phyloP scores from a whole-genome alignment of 2,888 invertebrate genomes.

The Amiota minor region DNA sequence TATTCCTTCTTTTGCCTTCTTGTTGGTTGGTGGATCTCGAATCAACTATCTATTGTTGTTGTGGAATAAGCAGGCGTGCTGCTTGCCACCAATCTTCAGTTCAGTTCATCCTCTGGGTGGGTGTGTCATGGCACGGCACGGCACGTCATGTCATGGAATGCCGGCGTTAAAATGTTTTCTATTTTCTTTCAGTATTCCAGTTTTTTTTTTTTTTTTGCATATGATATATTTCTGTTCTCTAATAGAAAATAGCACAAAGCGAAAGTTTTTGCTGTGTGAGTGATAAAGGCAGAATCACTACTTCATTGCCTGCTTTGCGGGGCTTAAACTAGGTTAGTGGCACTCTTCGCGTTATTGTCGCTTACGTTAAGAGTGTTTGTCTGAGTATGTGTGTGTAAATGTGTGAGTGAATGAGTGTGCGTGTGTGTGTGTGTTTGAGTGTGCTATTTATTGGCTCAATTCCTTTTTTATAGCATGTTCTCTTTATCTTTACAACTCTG shows the following conservation, averaged over 20 bases:
- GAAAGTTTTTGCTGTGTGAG: background rate
- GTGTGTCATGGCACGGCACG: background rate
- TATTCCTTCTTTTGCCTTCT: background rate
- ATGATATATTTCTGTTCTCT: constrained; percentile 34
- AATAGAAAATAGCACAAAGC: background rate
- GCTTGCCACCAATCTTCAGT: too few species aligned
- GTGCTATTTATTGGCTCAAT: constrained; percentile 25
- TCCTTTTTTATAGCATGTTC: too few species aligned
- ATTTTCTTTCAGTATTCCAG: constrained; percentile 18
- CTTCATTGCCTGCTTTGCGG: constrained; percentile 26
- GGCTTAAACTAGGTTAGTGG: constrained; percentile 62
- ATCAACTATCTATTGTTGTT: too few species aligned
- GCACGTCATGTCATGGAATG: constrained; percentile 18
- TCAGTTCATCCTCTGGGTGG: background rate
- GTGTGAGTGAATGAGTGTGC: constrained; percentile 11
- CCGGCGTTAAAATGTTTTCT: constrained; percentile 7
- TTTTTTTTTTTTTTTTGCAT: background rate
- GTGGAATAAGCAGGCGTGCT: too few species aligned
- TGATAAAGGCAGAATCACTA: constrained; percentile 40
- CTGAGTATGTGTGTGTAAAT: too few species aligned
- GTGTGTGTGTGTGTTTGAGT: constrained; percentile 35
- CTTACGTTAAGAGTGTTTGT: too few species aligned
- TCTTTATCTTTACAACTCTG: too few species aligned
- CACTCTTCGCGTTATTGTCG: too few species aligned
- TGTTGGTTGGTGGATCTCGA: too few species aligned